phyloP scores from a whole-genome alignment of 2,113 vertebrate species.

The Anser brachyrhynchus region DNA sequence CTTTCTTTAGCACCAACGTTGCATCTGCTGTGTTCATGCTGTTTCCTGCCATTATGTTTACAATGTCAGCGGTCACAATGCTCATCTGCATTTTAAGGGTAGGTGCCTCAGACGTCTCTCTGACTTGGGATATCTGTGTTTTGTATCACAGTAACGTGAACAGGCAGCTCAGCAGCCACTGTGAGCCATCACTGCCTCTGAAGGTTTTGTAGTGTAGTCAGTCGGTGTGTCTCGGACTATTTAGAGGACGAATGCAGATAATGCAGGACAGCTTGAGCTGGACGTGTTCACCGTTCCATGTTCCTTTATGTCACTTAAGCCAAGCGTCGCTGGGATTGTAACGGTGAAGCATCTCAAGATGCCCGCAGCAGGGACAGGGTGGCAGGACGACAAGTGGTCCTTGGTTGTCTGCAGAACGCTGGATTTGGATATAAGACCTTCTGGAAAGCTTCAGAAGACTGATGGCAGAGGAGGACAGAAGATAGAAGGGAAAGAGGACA shows the following conservation, averaged over 20 bases:
- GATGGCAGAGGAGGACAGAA: background rate
- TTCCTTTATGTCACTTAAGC: background rate
- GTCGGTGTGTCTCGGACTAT: background rate
- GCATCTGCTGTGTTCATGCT: constrained; percentile 92
- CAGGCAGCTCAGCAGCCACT: background rate
- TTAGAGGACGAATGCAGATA: background rate
- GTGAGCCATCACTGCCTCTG: background rate
- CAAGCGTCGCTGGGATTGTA: background rate
- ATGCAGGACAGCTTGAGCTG: background rate
- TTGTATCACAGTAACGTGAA: background rate
- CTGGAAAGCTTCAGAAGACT: background rate
- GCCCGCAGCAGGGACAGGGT: background rate
- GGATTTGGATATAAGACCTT: background rate
- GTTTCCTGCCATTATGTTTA: constrained; percentile 88
- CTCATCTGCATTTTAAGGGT: constrained; percentile 85
- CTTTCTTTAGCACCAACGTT: constrained; percentile 79
- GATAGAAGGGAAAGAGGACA: background rate
- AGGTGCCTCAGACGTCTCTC: constrained; percentile 29
- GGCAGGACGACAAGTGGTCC: background rate
- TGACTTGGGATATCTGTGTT: background rate
- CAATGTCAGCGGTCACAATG: constrained; percentile 81
- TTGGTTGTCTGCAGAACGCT: background rate
- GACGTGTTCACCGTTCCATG: background rate
- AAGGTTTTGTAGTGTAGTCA: background rate
- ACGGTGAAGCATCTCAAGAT: background rate